Evolutionary conservation across 2,113 vertebrate species (phyloP).

Genomic region (Cyanoramphus novaezelandiae): DNA sequence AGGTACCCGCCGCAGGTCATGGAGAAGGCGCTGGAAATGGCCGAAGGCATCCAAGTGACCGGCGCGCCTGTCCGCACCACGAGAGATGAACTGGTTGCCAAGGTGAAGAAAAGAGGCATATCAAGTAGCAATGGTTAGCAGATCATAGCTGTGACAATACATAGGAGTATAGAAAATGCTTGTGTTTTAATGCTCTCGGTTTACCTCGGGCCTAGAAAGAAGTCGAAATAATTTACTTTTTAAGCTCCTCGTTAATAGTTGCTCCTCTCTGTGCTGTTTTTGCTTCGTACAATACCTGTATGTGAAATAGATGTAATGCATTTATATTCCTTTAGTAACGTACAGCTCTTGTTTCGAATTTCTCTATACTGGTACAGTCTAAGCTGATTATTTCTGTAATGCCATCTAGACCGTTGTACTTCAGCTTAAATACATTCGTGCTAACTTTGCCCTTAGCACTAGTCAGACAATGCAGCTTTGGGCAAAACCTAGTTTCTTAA

Average conservation of each 20-base stretch:
- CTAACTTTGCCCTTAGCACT: not conserved
- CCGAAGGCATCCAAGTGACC: conserved; percentile 86
- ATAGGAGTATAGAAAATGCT: conserved; percentile 77
- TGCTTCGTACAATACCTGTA: not conserved
- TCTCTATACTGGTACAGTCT: not conserved
- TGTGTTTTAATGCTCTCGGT: conserved; percentile 42
- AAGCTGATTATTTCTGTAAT: not conserved
- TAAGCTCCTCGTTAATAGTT: not conserved
- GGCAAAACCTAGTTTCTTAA: not conserved
- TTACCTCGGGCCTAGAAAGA: not conserved
- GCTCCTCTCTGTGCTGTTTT: not conserved
- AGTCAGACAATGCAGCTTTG: not conserved
- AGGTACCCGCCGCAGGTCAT: conserved; percentile 91
- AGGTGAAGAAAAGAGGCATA: conserved; percentile 87
- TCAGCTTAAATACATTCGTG: not conserved
- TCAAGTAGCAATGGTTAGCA: conserved; percentile 90
- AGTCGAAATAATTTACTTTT: not conserved
- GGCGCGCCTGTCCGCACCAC: conserved; percentile 82
- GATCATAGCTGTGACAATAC: conserved; percentile 83
- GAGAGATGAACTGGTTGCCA: conserved; percentile 85
- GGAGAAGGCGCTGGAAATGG: conserved; percentile 92
- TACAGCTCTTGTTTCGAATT: not conserved
- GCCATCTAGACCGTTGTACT: accelerated
- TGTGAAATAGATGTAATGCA: not conserved
- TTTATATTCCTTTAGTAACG: accelerated